Conservation (phyloP, 2,888 invertebrate species). For the Archips xylosteana region DNA sequence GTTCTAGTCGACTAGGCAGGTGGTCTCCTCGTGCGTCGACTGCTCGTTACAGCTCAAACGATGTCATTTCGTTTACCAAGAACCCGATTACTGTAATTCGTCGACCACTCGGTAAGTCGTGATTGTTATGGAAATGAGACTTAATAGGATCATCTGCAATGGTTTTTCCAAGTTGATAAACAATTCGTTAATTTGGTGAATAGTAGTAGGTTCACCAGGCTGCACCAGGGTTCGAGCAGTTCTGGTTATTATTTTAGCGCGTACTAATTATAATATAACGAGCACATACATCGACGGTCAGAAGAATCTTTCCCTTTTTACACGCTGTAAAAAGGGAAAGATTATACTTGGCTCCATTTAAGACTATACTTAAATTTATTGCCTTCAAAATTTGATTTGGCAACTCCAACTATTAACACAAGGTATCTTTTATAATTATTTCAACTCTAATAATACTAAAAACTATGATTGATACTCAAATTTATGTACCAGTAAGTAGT, state of each 20-base stretch:
- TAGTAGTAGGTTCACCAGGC: not conserved
- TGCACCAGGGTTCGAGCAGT: not conserved
- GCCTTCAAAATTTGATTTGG: not conserved
- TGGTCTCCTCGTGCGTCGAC: conserved; percentile 30
- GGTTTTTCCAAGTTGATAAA: not conserved
- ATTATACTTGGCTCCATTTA: not conserved
- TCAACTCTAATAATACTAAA: too few species aligned
- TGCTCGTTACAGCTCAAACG: conserved; percentile 28
- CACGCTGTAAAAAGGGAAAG: too few species aligned
- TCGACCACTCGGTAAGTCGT: conserved; percentile 15
- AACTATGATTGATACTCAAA: too few species aligned
- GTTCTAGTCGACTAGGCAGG: conserved; percentile 13
- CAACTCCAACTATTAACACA: not conserved
- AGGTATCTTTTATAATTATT: too few species aligned
- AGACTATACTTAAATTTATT: not conserved
- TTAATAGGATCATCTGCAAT: conserved; percentile 18
- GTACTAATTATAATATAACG: not conserved
- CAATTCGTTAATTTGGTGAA: not conserved
- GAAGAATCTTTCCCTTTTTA: not conserved
- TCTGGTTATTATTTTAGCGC: not conserved
- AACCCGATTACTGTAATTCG: conserved; percentile 22
- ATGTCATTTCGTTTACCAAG: conserved; percentile 29
- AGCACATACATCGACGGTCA: not conserved
- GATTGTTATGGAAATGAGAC: conserved; percentile 34
- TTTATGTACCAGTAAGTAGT: too few species aligned